phyloP scores from a whole-genome alignment of 2,797 vertebrate species.

The Aselliscus stoliczkanus region DNA sequence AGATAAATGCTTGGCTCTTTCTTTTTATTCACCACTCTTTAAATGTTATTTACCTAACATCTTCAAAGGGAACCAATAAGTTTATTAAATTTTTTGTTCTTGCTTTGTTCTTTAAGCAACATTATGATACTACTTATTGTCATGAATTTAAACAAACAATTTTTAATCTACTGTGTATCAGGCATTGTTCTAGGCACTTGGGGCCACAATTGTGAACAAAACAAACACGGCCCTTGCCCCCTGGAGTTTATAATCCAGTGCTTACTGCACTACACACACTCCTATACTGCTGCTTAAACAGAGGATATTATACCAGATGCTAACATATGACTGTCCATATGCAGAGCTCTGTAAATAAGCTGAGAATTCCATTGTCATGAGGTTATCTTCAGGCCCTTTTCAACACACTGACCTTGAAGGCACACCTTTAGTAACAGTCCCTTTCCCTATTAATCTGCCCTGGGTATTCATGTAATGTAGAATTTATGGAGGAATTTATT shows the following conservation, averaged over 20 bases:
- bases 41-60: neutral
- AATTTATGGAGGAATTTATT: neutral
- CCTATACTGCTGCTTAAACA: neutral
- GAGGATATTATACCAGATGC: neutral
- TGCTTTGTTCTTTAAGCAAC: conserved; percentile 4
- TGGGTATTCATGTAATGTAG: neutral
- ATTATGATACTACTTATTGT: neutral
- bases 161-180: neutral
- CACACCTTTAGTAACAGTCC: neutral
- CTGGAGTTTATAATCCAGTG: neutral
- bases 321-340: neutral
- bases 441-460: neutral
- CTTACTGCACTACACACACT: neutral
- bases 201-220: neutral
- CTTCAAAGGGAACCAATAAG: neutral
- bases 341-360: neutral
- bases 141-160: neutral
- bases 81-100: neutral
- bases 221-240: neutral
- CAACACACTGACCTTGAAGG: neutral
- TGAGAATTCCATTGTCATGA: neutral
- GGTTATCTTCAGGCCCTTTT: neutral
- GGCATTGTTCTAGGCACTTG: neutral
- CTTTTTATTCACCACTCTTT: neutral
- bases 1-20: neutral